phyloP scores from a whole-genome alignment of 1,140 invertebrate species.

The Bombus huntii region DNA sequence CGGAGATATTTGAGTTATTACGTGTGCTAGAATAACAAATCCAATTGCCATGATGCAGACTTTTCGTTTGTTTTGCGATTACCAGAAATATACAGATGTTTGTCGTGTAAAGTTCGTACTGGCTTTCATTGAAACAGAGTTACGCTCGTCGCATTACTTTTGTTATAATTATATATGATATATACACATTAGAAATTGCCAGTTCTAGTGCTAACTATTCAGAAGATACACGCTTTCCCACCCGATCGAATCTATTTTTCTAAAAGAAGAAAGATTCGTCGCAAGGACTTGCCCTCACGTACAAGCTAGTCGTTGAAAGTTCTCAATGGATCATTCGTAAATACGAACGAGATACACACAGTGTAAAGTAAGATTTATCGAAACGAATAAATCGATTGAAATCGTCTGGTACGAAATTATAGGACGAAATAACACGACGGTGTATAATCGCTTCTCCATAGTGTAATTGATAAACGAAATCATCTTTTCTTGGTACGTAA shows the following conservation, averaged over 20 bases:
- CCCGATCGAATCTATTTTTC: no score
- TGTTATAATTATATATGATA: background rate
- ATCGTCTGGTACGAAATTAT: background rate
- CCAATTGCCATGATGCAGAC: background rate
- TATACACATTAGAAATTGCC: no score
- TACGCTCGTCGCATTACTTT: no score
- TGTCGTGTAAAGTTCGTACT: no score
- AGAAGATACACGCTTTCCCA: no score
- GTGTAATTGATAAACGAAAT: constrained; percentile 26
- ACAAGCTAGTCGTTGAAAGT: constrained; percentile 11
- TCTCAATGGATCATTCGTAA: background rate
- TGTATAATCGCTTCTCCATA: constrained; percentile 38
- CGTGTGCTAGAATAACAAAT: background rate
- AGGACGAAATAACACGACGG: constrained; percentile 8
- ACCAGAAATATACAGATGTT: no score
- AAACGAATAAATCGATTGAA: constrained; percentile 38
- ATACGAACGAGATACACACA: no score
- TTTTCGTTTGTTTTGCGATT: background rate
- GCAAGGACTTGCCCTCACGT: background rate
- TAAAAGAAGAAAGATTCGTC: background rate
- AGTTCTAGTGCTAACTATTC: no score
- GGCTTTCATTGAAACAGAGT: background rate
- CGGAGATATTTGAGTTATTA: background rate
- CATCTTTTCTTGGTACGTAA: background rate
- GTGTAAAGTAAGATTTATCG: constrained; percentile 26